These are phyloP conservation scores for Netelia fuscicornis DNA, from an alignment of 2,888 invertebrate species.

Conservation along the genomic window DNA sequence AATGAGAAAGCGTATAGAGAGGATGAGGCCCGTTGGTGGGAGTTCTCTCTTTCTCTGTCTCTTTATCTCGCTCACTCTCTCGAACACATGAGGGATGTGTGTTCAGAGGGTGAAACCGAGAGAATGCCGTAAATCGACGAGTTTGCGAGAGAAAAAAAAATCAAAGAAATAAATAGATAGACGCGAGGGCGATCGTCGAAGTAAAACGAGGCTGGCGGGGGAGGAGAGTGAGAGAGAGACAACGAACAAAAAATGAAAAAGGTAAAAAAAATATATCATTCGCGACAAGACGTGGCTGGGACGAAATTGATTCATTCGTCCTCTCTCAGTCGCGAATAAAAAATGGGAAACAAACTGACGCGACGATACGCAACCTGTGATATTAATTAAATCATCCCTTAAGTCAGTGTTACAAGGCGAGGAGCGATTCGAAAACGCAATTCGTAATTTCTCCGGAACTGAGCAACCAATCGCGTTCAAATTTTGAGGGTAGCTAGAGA, in stretches of 20 bases:
- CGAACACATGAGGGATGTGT: slow-evolving; percentile 37
- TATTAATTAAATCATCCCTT: background rate
- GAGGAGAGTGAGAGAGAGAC: background rate
- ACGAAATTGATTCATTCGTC: slow-evolving; percentile 10
- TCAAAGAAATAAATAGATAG: slow-evolving; percentile 57
- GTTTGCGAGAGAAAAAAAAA: slow-evolving; percentile 41
- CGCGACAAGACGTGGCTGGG: background rate
- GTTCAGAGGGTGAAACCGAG: slow-evolving; percentile 58
- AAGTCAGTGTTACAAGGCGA: too few relatives aligned
- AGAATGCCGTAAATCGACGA: slow-evolving; percentile 61
- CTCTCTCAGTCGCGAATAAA: background rate
- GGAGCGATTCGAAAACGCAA: background rate
- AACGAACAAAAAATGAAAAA: slow-evolving; percentile 12
- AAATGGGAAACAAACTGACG: background rate
- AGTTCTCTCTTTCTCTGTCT: too few relatives aligned
- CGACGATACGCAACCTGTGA: background rate
- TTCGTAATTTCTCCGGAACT: too few relatives aligned
- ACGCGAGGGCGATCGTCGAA: background rate
- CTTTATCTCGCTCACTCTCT: too few relatives aligned
- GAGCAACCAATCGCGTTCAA: too few relatives aligned
- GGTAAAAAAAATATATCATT: slow-evolving; percentile 9
- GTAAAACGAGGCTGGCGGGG: too few relatives aligned
- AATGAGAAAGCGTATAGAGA: slow-evolving; percentile 20
- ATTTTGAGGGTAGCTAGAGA: too few relatives aligned
- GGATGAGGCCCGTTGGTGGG: slow-evolving; percentile 42